phyloP scores from a whole-genome alignment of 1,140 invertebrate genomes.

The Ostrea edulis region DNA sequence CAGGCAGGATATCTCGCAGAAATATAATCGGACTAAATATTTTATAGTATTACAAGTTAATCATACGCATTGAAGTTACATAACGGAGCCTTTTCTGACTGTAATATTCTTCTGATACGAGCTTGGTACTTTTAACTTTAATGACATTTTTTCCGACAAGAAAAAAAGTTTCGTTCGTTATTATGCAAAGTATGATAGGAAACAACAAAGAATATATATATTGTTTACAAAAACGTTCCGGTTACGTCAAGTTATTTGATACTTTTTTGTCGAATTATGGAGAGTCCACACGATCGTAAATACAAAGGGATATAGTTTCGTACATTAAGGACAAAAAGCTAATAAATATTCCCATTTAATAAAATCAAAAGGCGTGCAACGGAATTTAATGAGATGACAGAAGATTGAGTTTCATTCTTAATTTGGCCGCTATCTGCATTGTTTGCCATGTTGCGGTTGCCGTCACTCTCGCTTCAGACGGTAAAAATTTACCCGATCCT shows the following conservation, averaged over 20 bases:
- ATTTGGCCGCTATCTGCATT: background rate
- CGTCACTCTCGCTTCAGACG: background rate
- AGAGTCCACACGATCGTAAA: conserved; percentile 9
- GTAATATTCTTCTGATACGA: too few relatives aligned
- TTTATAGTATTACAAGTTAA: too few relatives aligned
- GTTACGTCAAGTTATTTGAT: conserved; percentile 26
- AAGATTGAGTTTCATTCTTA: conserved; percentile 27
- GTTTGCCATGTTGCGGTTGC: background rate
- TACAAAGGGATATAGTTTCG: background rate
- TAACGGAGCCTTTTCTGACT: too few relatives aligned
- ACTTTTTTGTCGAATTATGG: background rate
- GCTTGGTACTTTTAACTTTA: too few relatives aligned
- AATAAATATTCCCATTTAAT: background rate
- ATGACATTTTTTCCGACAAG: too few relatives aligned
- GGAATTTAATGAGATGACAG: background rate
- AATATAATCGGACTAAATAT: too few relatives aligned
- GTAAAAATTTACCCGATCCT: background rate
- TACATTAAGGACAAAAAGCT: background rate
- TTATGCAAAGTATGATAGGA: too few relatives aligned
- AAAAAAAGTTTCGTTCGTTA: too few relatives aligned
- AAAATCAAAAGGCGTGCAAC: conserved; percentile 1
- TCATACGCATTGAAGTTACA: too few relatives aligned
- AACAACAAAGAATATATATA: too few relatives aligned
- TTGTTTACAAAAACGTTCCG: background rate
- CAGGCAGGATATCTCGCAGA: too few relatives aligned